Conservation (phyloP, 2,113 vertebrate species). For the Pipa parva region DNA sequence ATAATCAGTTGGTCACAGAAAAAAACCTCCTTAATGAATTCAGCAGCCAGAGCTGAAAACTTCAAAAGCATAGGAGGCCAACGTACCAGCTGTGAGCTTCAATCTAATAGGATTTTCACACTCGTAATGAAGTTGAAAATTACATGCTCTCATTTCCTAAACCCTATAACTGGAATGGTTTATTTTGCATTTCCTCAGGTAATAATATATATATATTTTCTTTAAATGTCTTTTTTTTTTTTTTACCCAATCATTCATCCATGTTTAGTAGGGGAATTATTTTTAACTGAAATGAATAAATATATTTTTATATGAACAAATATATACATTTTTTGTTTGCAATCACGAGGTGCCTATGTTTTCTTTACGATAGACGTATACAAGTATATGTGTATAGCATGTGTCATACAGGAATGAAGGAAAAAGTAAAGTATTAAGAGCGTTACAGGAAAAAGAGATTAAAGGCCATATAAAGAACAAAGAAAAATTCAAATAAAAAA, state of each 20-base stretch:
- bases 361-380: too few species aligned
- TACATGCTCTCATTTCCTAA: constrained; percentile 47
- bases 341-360: too few species aligned
- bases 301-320: too few species aligned
- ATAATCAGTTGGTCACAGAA: constrained; percentile 40
- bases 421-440: too few species aligned
- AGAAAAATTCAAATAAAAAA: too few species aligned
- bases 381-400: too few species aligned
- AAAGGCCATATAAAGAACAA: too few species aligned
- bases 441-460: too few species aligned
- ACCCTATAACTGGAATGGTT: constrained; percentile 49
- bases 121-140: constrained; percentile 46
- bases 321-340: too few species aligned
- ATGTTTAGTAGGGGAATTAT: constrained; percentile 32
- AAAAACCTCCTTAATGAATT: constrained; percentile 44
- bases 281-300: constrained; percentile 15
- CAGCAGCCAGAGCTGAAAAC: constrained; percentile 32
- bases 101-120: constrained; percentile 23
- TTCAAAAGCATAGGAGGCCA: constrained; percentile 38
- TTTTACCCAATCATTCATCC: not conserved
- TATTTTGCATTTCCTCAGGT: constrained; percentile 62
- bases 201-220: constrained; percentile 35
- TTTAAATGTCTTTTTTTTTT: constrained; percentile 10
- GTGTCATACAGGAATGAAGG: too few species aligned
- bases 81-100: constrained; percentile 26